Evolutionary conservation across 2,113 vertebrate genomes (phyloP).

Genomic region (Chamaetylas fuelleborni): DNA sequence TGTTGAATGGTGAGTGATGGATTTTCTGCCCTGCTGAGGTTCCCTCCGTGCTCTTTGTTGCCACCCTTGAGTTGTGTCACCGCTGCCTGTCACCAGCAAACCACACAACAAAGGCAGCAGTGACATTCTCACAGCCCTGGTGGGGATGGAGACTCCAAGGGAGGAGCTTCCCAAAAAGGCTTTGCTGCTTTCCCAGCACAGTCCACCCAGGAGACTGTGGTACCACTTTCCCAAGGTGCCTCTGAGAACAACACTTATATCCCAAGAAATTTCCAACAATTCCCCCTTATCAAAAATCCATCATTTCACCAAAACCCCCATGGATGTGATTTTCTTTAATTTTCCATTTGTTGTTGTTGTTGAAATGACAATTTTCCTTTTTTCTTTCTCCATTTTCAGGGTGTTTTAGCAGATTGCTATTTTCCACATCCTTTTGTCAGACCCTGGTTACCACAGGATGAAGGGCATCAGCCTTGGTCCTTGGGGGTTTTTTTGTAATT

Average conservation of each 20-base stretch:
- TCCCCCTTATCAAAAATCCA: background rate
- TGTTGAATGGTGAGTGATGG: background rate
- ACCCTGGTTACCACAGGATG: background rate
- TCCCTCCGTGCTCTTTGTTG: background rate
- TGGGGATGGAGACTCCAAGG: background rate
- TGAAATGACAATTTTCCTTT: background rate
- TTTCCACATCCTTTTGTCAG: background rate
- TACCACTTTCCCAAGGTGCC: fast-evolving
- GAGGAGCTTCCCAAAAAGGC: background rate
- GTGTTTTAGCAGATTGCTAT: background rate
- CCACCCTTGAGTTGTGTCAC: background rate
- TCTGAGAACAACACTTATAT: background rate
- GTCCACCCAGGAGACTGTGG: fast-evolving
- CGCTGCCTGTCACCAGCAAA: background rate
- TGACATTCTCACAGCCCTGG: background rate
- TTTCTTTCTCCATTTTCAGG: background rate
- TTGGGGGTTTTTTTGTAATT: background rate
- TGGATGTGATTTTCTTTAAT: background rate
- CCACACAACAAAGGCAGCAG: background rate
- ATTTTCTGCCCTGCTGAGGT: background rate
- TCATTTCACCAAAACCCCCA: background rate
- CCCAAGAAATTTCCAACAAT: background rate
- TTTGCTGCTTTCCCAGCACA: background rate
- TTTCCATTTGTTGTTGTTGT: background rate
- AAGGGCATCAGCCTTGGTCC: background rate